Percentiles rank a stretch among this genome's conserved stretches.
Evolutionary conservation across 1,140 invertebrate genomes (phyloP).

Genomic region (Bombus sylvicola): DNA sequence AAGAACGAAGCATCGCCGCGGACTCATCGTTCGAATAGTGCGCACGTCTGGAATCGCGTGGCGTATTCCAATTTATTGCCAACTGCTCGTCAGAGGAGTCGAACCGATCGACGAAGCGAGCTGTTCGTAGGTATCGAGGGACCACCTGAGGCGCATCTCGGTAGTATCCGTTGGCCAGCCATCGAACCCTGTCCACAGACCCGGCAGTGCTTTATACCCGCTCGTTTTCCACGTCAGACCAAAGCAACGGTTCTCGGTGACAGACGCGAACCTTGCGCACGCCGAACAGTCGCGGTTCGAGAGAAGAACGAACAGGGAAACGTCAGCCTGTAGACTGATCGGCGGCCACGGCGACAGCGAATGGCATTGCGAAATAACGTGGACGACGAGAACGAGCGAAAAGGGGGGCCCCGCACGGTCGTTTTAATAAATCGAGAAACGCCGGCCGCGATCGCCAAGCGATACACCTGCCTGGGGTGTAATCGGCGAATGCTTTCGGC

Average conservation of each 20-base stretch:
- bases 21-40: constrained; percentile 15
- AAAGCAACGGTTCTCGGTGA: constrained; percentile 50
- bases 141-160: constrained; percentile 69
- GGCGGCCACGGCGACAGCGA: constrained; percentile 10
- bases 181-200: constrained; percentile 18
- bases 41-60: constrained; percentile 45
- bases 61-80: constrained; percentile 77
- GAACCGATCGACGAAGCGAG: constrained; percentile 42
- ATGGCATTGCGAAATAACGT: constrained; percentile 18
- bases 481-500: neutral
- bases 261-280: constrained; percentile 6
- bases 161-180: constrained; percentile 10
- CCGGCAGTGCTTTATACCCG: constrained; percentile 62
- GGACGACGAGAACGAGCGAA: neutral
- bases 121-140: constrained; percentile 46
- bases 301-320: constrained; percentile 19
- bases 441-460: neutral
- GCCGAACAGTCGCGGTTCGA: neutral
- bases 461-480: constrained; percentile 6
- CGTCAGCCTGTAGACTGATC: constrained; percentile 39
- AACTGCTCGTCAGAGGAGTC: constrained; percentile 60
- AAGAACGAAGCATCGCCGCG: neutral
- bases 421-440: constrained; percentile 26
- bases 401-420: neutral
- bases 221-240: constrained; percentile 58